Percentiles rank a stretch among this genome's conserved stretches.
phyloP scores from a whole-genome alignment of 2,113 vertebrate species.

The Aleadryas rufinucha region DNA sequence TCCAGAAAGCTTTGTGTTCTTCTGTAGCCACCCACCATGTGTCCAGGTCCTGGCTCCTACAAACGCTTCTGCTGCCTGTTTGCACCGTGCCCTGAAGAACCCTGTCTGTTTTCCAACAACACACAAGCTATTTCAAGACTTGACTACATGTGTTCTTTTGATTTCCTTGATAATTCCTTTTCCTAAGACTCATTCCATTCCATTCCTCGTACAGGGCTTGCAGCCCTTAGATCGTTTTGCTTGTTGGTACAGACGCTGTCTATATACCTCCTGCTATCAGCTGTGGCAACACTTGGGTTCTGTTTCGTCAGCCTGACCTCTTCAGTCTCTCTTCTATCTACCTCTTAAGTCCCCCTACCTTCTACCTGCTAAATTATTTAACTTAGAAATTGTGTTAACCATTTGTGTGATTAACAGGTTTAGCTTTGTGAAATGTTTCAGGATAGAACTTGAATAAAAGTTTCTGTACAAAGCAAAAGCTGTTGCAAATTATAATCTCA shows the following conservation, averaged over 20 bases:
- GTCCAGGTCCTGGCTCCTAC: neutral
- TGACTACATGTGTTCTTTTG: neutral
- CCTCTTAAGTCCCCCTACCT: neutral
- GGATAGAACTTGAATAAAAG: neutral
- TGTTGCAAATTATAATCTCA: neutral
- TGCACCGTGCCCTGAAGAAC: neutral
- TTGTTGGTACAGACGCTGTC: neutral
- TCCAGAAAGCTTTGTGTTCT: rapidly evolving
- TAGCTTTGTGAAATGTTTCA: neutral
- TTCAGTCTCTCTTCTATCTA: neutral
- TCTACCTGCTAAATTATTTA: neutral
- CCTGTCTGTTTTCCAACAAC: neutral
- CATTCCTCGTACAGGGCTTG: neutral
- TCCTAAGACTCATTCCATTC: neutral
- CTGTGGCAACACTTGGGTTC: neutral
- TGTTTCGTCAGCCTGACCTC: neutral
- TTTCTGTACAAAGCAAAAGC: neutral
- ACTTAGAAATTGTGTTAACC: neutral
- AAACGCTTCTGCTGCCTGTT: rapidly evolving
- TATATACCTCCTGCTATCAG: neutral
- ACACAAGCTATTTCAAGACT: neutral
- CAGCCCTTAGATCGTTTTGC: neutral
- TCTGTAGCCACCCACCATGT: rapidly evolving
- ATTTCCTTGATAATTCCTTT: neutral
- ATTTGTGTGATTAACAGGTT: neutral